phyloP scores from a whole-genome alignment of 2,797 vertebrate species.

The Coluber constrictor region DNA sequence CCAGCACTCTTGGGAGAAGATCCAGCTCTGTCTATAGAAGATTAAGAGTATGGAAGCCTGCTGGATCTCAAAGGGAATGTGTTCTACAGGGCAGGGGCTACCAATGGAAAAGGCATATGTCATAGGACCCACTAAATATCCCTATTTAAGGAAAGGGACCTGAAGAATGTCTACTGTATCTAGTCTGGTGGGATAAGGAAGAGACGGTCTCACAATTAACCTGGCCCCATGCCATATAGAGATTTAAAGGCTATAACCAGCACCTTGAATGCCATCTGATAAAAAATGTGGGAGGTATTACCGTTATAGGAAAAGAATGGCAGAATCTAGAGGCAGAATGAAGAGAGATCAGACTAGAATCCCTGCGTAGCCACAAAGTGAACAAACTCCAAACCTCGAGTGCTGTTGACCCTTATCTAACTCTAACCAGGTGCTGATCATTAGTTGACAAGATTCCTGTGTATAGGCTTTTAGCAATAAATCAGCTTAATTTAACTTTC shows the following conservation, averaged over 20 bases:
- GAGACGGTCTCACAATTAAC: neutral
- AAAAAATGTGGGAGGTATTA: neutral
- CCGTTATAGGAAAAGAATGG: neutral
- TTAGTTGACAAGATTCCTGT: neutral
- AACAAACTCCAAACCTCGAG: neutral
- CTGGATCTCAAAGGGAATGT: neutral
- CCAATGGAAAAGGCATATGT: neutral
- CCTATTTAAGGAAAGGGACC: neutral
- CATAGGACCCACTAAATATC: neutral
- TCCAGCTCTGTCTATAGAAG: neutral
- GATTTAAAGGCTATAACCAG: neutral
- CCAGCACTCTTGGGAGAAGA: neutral
- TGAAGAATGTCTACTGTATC: neutral
- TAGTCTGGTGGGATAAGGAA: neutral
- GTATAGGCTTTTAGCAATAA: neutral
- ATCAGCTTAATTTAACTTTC: neutral
- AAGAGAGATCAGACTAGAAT: neutral
- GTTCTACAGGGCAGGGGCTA: neutral
- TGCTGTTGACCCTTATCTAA: neutral
- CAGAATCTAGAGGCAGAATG: neutral
- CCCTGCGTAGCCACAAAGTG: neutral
- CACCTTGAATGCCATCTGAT: neutral
- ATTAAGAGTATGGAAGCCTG: neutral
- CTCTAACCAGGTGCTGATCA: neutral
- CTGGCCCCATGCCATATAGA: neutral